Evolutionary conservation across 2,797 vertebrate genomes (phyloP), one percentile per base, ranked within the genome.

Genomic region (Smutsia temminckii): DNA sequence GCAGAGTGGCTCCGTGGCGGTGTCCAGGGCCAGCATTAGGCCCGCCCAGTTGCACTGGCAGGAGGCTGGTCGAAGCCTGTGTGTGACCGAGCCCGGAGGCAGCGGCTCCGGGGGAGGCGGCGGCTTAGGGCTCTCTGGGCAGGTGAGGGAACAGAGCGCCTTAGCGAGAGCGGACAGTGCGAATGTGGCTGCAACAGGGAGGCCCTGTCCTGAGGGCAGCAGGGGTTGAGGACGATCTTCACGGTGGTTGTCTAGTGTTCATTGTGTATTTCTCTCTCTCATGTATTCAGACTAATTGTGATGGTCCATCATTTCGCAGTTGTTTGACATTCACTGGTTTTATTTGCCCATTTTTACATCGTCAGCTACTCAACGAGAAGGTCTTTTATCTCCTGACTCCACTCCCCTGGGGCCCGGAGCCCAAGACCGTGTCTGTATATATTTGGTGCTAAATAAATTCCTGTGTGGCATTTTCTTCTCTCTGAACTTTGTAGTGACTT

Each of bases 341-440:
- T 23, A 21, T 42, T 34, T 53, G 40, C 51, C 37, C 29, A 9
- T 61, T 34, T 53, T 75, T 32, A 34, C 42, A 29, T 11, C 3
- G 29, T 61, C 63, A 42, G 34, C 71, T 37, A 10, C 25, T 63
- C 51, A 10, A 6, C 23, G 74, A 74, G 57, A 29, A 69, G 18
- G 9, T 40, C 34, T 53, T 27, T 27, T 8, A 18, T 21, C 13
- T 59, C 9, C 51, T 34, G 4, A 12, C 46, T 32, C 16, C 13
- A 1, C 17, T 16, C 12, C 23, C 6, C 21, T 55, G 0, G 14
- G 42, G 21, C 49, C 1, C 68, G 10, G 10, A 8, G 12, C 40
- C 8, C 16, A 17, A 32, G 49, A n/a, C 14, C 20, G 3, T 6
- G 9, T 34, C 14, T 49, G 57, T 27, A 3, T 27, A 3, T 8